Evolutionary conservation across 1,140 invertebrate genomes (phyloP), one percentile per base, ranked within the genome.

Genomic region (Drosophila burlai): DNA sequence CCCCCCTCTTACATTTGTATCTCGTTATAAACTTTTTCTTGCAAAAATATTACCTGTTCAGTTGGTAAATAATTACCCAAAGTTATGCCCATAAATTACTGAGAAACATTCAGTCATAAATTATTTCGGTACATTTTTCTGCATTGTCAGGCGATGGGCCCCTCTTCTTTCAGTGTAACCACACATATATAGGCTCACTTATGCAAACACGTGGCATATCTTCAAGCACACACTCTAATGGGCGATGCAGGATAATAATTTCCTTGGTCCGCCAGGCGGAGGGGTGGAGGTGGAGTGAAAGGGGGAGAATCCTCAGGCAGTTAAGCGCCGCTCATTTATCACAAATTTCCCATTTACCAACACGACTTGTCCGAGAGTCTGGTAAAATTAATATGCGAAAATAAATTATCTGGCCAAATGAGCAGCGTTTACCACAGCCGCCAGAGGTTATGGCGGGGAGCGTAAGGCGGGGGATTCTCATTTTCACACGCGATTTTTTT

Each of bases 371-470:
- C 61, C 77, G 49, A 89, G 49, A 89, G 64, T 61, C 67, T 54
- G 50, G 76, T 60, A 89, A 82, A 90, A 90, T 90, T 90, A 90
- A 90, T 91, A 90, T 90, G 86, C 86, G 85, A 90, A 90, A 90
- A 90, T 90, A 90, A 90, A 90, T 90, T 90, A 90, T 90, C 86
- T 82, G 89, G 67, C 86, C 86, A 90, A 89, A 89, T 85, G 85
- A 90, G 85, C 78, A 82, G 76, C 75, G 72, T 71, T 67, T 84
- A 81, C 77, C 60, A 42, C 67, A 80, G 60, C 55, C 46, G 69
- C 62, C 62, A 58, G 67, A 62, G 50, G 66, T 47, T 55, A 64
- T 50, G 40, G 21, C 6, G 42, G 24, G 42, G 24, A 42, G 52
- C 9, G 26, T 24, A 6, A n/a, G 26, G 31, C 31, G 26, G 66